Evolutionary conservation across 2,888 invertebrate genomes (phyloP).

Genomic region (Clunio marinus): DNA sequence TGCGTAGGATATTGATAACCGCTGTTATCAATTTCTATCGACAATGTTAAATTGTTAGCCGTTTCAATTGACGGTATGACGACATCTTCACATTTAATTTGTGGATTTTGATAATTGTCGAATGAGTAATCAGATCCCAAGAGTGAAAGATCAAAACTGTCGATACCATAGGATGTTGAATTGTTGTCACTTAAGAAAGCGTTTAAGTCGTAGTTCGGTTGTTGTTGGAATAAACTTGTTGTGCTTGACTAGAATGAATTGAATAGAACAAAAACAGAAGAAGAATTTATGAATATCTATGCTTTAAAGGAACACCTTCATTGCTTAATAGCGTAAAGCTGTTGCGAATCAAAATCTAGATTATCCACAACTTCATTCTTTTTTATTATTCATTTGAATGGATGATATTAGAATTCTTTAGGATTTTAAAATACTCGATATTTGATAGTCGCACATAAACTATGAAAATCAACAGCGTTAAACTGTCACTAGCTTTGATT

Average conservation of each 20-base stretch:
- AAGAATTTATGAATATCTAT: neutral
- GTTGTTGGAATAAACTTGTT: conserved; percentile 8
- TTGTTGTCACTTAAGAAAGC: conserved; percentile 1
- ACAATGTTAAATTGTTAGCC: conserved; percentile 7
- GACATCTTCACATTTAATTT: neutral
- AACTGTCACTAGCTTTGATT: too few relatives aligned
- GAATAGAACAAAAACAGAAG: neutral
- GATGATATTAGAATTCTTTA: too few relatives aligned
- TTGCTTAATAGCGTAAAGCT: neutral
- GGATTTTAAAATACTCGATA: too few relatives aligned
- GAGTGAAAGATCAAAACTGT: conserved; percentile 59
- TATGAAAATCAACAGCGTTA: too few relatives aligned
- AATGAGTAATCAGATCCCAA: conserved; percentile 50
- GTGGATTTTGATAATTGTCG: conserved; percentile 6
- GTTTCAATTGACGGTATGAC: neutral
- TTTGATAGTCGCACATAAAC: too few relatives aligned
- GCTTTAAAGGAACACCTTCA: too few relatives aligned
- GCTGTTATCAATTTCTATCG: conserved; percentile 39
- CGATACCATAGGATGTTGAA: conserved; percentile 18
- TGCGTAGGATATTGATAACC: neutral
- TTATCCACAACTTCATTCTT: neutral
- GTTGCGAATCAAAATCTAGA: neutral
- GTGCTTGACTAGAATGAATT: conserved; percentile 1
- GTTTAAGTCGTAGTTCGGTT: conserved; percentile 24
- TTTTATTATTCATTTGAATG: too few relatives aligned